Conservation (phyloP, 2,888 invertebrate species). For the Drosophila diplacantha region DNA sequence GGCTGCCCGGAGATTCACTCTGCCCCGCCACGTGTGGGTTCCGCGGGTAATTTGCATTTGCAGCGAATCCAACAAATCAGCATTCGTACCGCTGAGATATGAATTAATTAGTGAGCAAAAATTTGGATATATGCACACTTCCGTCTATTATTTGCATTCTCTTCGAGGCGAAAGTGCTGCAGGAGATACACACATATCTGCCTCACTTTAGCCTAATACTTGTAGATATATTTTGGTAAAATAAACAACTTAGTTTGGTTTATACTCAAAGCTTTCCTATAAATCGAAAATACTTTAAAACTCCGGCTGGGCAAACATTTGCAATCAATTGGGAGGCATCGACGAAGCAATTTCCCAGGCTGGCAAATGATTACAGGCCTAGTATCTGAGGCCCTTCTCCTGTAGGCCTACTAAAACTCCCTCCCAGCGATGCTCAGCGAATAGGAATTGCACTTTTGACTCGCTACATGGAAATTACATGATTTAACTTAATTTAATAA, state of each 20-base stretch:
- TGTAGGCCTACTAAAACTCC: conserved; percentile 10
- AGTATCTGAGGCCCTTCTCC: conserved; percentile 3
- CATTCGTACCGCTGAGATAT: conserved; percentile 40
- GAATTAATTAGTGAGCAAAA: conserved; percentile 53
- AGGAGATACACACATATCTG: too few species aligned
- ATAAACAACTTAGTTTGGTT: neutral
- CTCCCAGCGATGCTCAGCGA: conserved; percentile 36
- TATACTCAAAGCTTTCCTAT: neutral
- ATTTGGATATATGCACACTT: conserved; percentile 7
- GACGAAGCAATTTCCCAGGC: conserved; percentile 55
- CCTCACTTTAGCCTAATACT: neutral
- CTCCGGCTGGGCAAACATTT: conserved; percentile 55
- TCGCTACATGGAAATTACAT: conserved; percentile 70
- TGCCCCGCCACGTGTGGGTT: conserved; percentile 31
- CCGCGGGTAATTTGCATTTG: conserved; percentile 58
- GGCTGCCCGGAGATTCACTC: neutral
- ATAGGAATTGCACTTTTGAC: conserved; percentile 69
- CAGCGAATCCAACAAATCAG: conserved; percentile 54
- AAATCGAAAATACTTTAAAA: neutral
- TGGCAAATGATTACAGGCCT: conserved; percentile 48
- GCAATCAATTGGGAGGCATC: conserved; percentile 60
- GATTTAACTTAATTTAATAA: conserved; percentile 72
- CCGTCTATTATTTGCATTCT: conserved; percentile 1
- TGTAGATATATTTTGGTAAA: neutral
- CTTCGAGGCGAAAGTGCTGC: conserved; percentile 3